These are phyloP conservation scores for Tenthredo notha DNA, from an alignment of 2,888 invertebrate genomes.

Conservation along the genomic window DNA sequence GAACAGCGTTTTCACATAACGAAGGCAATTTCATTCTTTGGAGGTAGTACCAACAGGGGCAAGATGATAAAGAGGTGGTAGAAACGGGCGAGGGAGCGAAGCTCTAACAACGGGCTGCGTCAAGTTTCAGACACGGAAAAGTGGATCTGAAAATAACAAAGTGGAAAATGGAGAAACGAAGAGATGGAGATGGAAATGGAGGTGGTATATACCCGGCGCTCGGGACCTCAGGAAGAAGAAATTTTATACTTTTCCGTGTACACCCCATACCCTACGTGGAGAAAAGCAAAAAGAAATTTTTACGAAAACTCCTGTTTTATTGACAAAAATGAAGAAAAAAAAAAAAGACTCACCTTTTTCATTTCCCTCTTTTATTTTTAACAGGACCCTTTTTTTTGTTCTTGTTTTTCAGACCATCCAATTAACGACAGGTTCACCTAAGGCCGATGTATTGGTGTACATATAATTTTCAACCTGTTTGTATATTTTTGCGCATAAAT, in stretches of 20 bases:
- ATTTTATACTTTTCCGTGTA: neutral
- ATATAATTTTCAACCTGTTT: slow-evolving; percentile 22
- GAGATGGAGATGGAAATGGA: slow-evolving; percentile 30
- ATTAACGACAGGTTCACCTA: slow-evolving; percentile 21
- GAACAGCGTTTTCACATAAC: slow-evolving; percentile 76
- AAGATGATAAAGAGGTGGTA: slow-evolving; percentile 63
- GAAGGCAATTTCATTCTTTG: slow-evolving; percentile 78
- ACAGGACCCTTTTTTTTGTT: neutral
- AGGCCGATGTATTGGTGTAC: neutral
- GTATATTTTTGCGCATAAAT: slow-evolving; percentile 21
- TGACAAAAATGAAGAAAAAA: too few species aligned
- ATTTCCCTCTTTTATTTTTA: neutral
- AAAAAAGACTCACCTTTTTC: too few species aligned
- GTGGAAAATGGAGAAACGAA: slow-evolving; percentile 62
- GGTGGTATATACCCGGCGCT: neutral
- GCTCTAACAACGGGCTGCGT: slow-evolving; percentile 62
- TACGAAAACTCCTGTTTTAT: neutral
- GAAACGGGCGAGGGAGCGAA: slow-evolving; percentile 37
- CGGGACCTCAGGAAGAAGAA: neutral
- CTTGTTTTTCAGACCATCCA: neutral
- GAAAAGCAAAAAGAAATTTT: neutral
- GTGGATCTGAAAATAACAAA: slow-evolving; percentile 73
- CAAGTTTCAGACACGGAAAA: slow-evolving; percentile 71
- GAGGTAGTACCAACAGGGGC: slow-evolving; percentile 27
- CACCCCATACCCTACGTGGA: neutral